These are phyloP conservation scores for Trachelus troglodyta DNA, from an alignment of 2,888 invertebrate species.

Conservation along the genomic window DNA sequence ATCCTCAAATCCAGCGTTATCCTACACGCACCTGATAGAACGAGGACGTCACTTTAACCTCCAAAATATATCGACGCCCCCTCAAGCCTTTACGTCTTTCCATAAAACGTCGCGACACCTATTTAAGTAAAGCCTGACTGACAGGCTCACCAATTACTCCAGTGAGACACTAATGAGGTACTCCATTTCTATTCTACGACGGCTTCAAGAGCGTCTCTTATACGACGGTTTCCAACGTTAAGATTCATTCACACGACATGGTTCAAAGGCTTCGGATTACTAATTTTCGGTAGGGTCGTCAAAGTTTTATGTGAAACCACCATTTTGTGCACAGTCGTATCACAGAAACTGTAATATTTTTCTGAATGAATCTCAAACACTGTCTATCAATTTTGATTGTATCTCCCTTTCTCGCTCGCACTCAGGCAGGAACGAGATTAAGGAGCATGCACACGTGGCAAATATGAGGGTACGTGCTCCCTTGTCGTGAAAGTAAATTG, in stretches of 20 bases:
- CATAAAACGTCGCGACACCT: neutral
- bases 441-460: neutral
- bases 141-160: constrained; percentile 2
- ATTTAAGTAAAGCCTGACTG: neutral
- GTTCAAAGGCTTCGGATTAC: neutral
- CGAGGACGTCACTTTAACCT: neutral
- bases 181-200: neutral
- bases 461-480: neutral
- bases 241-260: neutral
- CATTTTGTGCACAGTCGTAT: neutral
- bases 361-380: no score
- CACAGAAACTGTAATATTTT: neutral
- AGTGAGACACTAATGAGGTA: neutral
- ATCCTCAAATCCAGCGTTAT: no score
- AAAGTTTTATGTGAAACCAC: neutral
- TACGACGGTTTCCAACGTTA: neutral
- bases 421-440: neutral
- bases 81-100: neutral
- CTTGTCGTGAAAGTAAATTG: neutral
- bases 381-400: neutral
- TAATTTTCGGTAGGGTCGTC: neutral
- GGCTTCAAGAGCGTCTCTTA: neutral
- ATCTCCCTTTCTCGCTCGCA: neutral
- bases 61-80: neutral
- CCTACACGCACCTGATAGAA: neutral